Evolutionary conservation across 1,140 invertebrate genomes (phyloP).

Genomic region (Agrypnia vestita): DNA sequence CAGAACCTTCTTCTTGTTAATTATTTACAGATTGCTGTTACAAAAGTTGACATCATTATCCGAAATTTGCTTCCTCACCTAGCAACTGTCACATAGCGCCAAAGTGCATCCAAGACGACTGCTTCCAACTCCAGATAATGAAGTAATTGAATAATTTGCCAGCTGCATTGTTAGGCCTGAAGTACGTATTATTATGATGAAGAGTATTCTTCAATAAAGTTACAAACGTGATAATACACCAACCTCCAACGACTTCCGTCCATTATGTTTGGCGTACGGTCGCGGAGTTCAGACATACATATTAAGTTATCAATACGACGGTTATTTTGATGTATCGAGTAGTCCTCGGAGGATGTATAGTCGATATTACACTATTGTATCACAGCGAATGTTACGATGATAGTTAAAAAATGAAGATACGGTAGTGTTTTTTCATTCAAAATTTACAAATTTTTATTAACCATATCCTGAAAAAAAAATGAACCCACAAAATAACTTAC

Average conservation of each 20-base stretch:
- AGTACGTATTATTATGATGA: background rate
- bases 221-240: conserved; percentile 7
- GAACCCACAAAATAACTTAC: too few relatives aligned
- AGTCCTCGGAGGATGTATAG: background rate
- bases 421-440: too few relatives aligned
- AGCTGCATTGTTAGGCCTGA: background rate
- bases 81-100: too few relatives aligned
- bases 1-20: background rate
- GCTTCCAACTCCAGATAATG: background rate
- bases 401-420: too few relatives aligned
- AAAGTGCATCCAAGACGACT: too few relatives aligned
- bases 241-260: conserved; percentile 11
- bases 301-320: background rate
- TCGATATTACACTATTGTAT: background rate
- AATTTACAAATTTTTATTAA: too few relatives aligned
- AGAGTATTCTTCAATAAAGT: background rate
- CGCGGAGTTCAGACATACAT: conserved; percentile 3
- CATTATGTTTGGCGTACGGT: conserved; percentile 23
- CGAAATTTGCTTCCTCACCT: too few relatives aligned
- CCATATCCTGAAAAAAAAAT: too few relatives aligned
- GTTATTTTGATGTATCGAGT: background rate
- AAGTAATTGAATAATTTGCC: conserved; percentile 4
- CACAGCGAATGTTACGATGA: background rate
- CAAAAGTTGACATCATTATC: background rate
- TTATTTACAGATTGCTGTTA: background rate